phyloP scores from a whole-genome alignment of 1,140 invertebrate species.

The Homalodisca vitripennis region DNA sequence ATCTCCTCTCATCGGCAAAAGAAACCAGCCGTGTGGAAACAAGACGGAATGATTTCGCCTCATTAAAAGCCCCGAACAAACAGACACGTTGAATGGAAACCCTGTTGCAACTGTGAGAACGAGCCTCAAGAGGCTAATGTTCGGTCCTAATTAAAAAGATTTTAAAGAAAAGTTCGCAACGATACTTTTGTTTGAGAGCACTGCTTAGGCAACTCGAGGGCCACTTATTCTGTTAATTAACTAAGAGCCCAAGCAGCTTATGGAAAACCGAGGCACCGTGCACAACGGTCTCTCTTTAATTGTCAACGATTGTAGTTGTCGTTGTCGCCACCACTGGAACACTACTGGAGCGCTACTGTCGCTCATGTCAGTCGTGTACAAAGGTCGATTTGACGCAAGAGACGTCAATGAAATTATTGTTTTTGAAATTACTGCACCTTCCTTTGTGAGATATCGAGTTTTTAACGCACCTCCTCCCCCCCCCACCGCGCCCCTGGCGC shows the following conservation, averaged over 20 bases:
- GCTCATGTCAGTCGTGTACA: neutral
- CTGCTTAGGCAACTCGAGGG: neutral
- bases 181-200: neutral
- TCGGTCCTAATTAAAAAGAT: neutral
- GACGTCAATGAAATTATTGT: too few relatives aligned
- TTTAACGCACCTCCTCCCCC: too few relatives aligned
- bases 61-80: too few relatives aligned
- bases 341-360: too few relatives aligned
- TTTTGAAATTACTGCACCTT: too few relatives aligned
- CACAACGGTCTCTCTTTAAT: neutral
- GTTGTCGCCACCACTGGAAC: neutral
- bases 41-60: too few relatives aligned
- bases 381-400: too few relatives aligned
- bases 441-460: too few relatives aligned
- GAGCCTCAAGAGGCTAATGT: neutral
- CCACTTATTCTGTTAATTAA: constrained; percentile 9
- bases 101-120: too few relatives aligned
- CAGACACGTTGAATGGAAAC: neutral
- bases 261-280: neutral
- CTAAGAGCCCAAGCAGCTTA: neutral
- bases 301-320: neutral
- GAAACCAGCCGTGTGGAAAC: too few relatives aligned
- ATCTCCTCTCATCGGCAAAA: too few relatives aligned
- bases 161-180: constrained; percentile 8
- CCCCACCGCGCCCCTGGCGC: neutral